phyloP scores from a whole-genome alignment of 2,888 invertebrate species.

The Andrena bucephala region DNA sequence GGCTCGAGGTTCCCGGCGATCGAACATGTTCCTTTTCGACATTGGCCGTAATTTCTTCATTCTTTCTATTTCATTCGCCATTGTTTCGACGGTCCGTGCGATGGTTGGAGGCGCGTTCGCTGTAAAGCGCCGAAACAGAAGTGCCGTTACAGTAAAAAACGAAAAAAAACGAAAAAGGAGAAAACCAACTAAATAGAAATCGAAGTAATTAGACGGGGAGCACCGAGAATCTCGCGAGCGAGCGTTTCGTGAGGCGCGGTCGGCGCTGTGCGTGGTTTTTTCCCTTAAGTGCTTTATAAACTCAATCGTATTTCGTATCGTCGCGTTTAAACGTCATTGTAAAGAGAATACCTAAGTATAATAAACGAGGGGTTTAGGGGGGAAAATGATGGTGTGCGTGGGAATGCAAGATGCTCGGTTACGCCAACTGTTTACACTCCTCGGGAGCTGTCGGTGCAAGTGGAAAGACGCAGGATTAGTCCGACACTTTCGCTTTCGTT shows the following conservation, averaged over 20 bases:
- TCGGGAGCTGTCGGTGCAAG: not conserved
- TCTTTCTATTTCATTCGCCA: not conserved
- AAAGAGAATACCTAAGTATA: conserved; percentile 38
- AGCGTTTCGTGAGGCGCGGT: conserved; percentile 57
- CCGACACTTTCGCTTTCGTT: conserved; percentile 9
- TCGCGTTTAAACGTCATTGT: conserved; percentile 56
- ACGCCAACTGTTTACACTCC: conserved; percentile 8
- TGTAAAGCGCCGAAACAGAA: conserved; percentile 30
- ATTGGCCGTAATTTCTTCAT: conserved; percentile 21
- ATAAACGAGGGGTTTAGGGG: conserved; percentile 11
- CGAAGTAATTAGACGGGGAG: conserved; percentile 16
- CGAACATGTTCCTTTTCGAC: conserved; percentile 29
- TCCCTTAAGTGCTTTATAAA: conserved; percentile 84
- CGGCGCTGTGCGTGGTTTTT: conserved; percentile 79
- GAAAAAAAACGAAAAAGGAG: not conserved
- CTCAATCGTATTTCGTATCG: conserved; percentile 76
- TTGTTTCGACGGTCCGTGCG: not conserved
- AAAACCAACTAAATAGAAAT: not conserved
- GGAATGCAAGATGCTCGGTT: conserved; percentile 1
- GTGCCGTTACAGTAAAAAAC: conserved; percentile 28
- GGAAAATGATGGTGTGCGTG: not conserved
- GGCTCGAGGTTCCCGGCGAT: conserved; percentile 61
- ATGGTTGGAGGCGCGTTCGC: not conserved
- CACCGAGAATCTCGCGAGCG: conserved; percentile 69
- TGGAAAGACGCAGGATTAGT: not conserved